phyloP scores from a whole-genome alignment of 92 coral and sea anemone species.

The Phenganax marumi region DNA sequence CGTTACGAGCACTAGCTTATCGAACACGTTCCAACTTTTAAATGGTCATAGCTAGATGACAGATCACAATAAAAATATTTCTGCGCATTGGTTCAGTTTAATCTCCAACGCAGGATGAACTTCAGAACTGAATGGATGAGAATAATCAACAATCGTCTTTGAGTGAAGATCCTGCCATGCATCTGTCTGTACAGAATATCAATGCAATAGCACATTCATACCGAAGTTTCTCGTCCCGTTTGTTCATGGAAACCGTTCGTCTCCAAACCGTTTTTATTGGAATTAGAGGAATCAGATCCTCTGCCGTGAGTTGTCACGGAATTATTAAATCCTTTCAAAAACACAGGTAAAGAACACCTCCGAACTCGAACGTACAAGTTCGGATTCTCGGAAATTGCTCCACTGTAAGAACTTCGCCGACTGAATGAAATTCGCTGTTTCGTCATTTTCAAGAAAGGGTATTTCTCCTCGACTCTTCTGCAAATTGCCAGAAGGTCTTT shows the following conservation, averaged over 20 bases:
- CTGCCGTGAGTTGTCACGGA: conserved; percentile 23
- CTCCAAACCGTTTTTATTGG: conserved; percentile 24
- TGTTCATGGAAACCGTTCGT: conserved; percentile 1
- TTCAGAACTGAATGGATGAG: too few relatives aligned
- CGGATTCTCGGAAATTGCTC: conserved; percentile 41
- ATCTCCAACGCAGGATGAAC: too few relatives aligned
- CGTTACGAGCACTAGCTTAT: too few relatives aligned
- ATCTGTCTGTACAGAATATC: too few relatives aligned
- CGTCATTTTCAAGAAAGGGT: conserved; percentile 28
- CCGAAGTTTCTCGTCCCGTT: conserved; percentile 19
- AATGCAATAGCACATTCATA: too few relatives aligned
- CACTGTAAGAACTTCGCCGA: conserved; percentile 44
- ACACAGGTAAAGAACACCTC: conserved; percentile 17
- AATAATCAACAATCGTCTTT: too few relatives aligned
- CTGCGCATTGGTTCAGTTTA: too few relatives aligned
- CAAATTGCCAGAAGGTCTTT: conserved; percentile 76
- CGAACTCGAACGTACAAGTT: conserved; percentile 23
- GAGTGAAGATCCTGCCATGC: too few relatives aligned
- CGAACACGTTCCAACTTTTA: too few relatives aligned
- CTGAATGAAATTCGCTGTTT: conserved; percentile 31
- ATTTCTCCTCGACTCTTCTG: conserved; percentile 69
- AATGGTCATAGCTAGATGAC: too few relatives aligned
- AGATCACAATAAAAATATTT: too few relatives aligned
- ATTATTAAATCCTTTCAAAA: conserved; percentile 13
- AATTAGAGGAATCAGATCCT: conserved; percentile 20